A percentile compares a stretch with the other conserved stretches of the same genome.
Evolutionary conservation across 2,797 vertebrate species (phyloP).

Genomic region (Sardinella longiceps): DNA sequence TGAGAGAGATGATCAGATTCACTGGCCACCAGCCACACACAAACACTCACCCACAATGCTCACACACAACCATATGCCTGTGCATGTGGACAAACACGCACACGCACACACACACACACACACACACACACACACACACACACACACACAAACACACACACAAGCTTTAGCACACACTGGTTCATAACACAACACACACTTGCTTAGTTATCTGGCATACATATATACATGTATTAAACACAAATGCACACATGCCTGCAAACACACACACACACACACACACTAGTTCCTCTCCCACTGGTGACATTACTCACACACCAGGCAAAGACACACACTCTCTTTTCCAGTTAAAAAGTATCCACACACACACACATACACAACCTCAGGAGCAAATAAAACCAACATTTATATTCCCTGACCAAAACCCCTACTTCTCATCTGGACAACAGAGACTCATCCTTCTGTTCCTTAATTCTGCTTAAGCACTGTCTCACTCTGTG

Average conservation of each 20-base stretch:
- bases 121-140: neutral
- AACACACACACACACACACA: neutral
- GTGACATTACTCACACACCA: neutral
- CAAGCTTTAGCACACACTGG: neutral
- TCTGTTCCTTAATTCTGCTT: neutral
- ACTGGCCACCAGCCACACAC: conserved; percentile 5
- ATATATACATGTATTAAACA: too few relatives aligned
- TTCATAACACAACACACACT: too few relatives aligned
- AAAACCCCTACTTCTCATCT: neutral
- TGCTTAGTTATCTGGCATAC: too few relatives aligned
- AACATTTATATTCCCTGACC: neutral
- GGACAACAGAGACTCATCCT: neutral
- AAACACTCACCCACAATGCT: conserved; percentile 10
- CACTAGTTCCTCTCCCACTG: neutral
- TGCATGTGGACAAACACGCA: neutral
- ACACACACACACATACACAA: neutral
- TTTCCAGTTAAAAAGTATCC: neutral
- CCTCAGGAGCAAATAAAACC: neutral
- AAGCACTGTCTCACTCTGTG: neutral
- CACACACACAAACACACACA: neutral
- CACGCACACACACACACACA: neutral
- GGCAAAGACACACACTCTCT: neutral
- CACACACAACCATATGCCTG: neutral
- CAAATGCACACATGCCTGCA: neutral
- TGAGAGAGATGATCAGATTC: neutral